Percentiles rank a stretch among this genome's conserved stretches.
Evolutionary conservation across 1,140 invertebrate genomes (phyloP).

Genomic region (Brevipalpus yothersi): DNA sequence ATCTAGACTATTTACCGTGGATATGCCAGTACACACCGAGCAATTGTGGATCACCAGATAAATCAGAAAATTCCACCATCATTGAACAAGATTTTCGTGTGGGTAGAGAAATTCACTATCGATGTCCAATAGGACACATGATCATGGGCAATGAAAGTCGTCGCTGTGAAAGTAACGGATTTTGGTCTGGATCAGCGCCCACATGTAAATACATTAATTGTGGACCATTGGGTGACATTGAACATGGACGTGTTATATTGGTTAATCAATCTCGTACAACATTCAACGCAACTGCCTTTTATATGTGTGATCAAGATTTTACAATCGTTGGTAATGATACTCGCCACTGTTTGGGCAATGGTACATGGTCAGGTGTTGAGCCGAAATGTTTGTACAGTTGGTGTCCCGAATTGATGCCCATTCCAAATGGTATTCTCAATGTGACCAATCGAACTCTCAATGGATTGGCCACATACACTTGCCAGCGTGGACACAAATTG

Average conservation of each 20-base stretch:
- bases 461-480: conserved; percentile 33
- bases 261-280: conserved; percentile 40
- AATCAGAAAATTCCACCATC: conserved; percentile 55
- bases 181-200: conserved; percentile 32
- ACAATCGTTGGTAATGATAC: conserved; percentile 41
- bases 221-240: conserved; percentile 35
- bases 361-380: conserved; percentile 56
- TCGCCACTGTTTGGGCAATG: conserved; percentile 37
- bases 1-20: conserved; percentile 54
- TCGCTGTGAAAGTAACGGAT: conserved; percentile 19
- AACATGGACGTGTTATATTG: conserved; percentile 42
- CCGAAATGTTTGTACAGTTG: conserved; percentile 45
- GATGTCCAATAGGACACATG: conserved; percentile 56
- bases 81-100: conserved; percentile 37
- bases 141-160: conserved; percentile 37
- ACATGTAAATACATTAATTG: conserved; percentile 47
- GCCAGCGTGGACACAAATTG: conserved; percentile 55
- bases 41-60: conserved; percentile 60
- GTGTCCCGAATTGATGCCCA: conserved; percentile 46
- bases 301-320: conserved; percentile 52
- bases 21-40: conserved; percentile 58
- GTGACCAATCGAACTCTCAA: conserved; percentile 32
- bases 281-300: conserved; percentile 43
- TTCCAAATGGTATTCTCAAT: conserved; percentile 52
- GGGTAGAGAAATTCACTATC: conserved; percentile 41